Evolutionary conservation across 2,113 vertebrate genomes (phyloP), one percentile per base, ranked within the genome.

Genomic region (Pelodiscus sinensis): DNA sequence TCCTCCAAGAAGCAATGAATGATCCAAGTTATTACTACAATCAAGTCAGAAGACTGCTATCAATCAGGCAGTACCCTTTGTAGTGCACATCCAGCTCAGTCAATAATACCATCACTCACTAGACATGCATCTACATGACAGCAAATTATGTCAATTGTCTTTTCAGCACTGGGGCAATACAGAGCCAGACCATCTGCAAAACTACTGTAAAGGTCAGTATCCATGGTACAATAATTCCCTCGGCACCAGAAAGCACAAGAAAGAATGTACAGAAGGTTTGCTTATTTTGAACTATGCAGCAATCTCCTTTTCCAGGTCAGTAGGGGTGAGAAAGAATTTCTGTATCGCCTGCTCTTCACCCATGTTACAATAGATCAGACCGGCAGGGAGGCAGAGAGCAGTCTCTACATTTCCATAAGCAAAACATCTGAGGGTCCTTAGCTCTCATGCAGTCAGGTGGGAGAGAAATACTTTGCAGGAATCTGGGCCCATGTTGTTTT

Each of bases 1-100:
- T 44, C 44, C 6, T 44, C 21, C 55, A 81, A 85, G 54, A 85
- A 77, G 79, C 16, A 62, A 81, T 92, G 44, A 94, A 55, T 4
- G 15, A 22, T 68, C 3, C 16, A 14, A 2, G 2, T 8, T 19
- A 19, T 8, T 85, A 51, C 18, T 51, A 62, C 25, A 58, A 14
- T 38, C 56, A 71, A 11, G 2, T 9, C 35, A 35, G 16, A 14
- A 0, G 0, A 73, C 56, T 62, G 38, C 9, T 82, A 18, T 60
- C 51, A 71, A 24, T 27, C 25, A 52, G 71, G 11, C 8, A 21
- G 6, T 58, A 2, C 22, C 54, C 31, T 27, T 0, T 85, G 6
- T 44, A 65, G 19, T 24, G 24, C 31, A n/a, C 65, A 71, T 18
- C n/a, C 9, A 14, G 50, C 73, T 77, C 73, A 50, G 12, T 25